A percentile compares a stretch with the other conserved stretches of the same genome.
Conservation (phyloP, 1,140 invertebrate species). For the Bombus confusus region DNA sequence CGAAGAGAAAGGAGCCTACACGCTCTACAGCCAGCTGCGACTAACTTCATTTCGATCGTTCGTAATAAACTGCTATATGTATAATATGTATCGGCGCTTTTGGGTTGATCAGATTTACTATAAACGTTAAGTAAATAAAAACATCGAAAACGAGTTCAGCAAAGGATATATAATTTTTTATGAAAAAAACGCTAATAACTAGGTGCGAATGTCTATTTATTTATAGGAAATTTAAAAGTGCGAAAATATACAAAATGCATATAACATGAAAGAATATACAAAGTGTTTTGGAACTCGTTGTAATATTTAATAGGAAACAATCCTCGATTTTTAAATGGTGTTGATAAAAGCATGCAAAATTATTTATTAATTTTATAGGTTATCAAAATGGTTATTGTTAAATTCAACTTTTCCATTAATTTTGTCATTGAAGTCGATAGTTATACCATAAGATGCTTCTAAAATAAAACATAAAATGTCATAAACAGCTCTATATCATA, state of each 20-base stretch:
- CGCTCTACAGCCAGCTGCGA: neutral
- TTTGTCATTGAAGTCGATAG: neutral
- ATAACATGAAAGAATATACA: neutral
- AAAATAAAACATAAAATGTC: neutral
- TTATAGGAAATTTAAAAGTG: neutral
- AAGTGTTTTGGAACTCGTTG: no score
- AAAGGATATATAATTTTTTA: neutral
- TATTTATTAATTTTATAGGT: no score
- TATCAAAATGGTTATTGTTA: neutral
- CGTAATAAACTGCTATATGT: neutral
- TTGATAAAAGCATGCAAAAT: no score
- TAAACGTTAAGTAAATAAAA: neutral
- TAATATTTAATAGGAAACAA: no score
- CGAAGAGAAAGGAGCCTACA: constrained; percentile 1
- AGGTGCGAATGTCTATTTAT: neutral
- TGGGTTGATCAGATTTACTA: neutral
- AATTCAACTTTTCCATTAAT: neutral
- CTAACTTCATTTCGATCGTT: neutral
- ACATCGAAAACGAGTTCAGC: neutral
- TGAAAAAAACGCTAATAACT: neutral
- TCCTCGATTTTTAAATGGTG: no score
- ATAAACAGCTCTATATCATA: neutral
- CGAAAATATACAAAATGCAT: neutral
- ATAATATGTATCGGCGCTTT: neutral
- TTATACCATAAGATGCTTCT: neutral